Percentiles rank a stretch among this genome's conserved stretches.
These are phyloP conservation scores for mouse (Mus musculus) DNA, from an alignment of 2,113 vertebrate species.

Conservation along the genomic window DNA sequence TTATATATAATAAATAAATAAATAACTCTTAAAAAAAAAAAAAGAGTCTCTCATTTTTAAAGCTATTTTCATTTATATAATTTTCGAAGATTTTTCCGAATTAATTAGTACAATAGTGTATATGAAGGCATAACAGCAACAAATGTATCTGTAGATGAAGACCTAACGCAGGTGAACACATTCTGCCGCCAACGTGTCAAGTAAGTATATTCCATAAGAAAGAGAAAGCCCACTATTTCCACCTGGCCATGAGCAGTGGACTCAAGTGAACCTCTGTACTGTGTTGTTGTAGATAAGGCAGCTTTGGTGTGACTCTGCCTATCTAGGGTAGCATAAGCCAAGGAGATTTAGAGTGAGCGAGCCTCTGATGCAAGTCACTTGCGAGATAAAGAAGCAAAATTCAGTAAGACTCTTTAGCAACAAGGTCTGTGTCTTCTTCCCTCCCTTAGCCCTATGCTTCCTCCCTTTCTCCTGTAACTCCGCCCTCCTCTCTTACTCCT, in stretches of 20 bases:
- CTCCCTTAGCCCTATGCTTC: no score
- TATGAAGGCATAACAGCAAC: neutral
- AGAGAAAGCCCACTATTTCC: neutral
- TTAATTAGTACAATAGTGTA: neutral
- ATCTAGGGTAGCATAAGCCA: neutral
- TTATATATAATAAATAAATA: no score
- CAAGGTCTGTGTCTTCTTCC: neutral
- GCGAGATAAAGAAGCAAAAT: neutral
- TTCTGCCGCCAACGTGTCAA: neutral
- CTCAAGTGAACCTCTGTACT: neutral
- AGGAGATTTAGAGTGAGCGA: neutral
- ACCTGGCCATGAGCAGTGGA: neutral
- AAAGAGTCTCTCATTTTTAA: neutral
- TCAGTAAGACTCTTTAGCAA: neutral
- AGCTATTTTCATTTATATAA: neutral
- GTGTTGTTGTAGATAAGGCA: neutral
- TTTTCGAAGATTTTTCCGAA: neutral
- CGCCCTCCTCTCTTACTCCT: no score
- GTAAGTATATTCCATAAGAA: neutral
- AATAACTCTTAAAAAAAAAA: no score
- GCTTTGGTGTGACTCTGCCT: neutral
- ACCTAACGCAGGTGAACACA: neutral
- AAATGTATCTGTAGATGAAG: neutral
- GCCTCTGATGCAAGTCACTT: neutral
- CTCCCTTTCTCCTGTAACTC: no score